Evolutionary conservation across 2,113 vertebrate genomes (phyloP).

Genomic region (Phocoena sinus): DNA sequence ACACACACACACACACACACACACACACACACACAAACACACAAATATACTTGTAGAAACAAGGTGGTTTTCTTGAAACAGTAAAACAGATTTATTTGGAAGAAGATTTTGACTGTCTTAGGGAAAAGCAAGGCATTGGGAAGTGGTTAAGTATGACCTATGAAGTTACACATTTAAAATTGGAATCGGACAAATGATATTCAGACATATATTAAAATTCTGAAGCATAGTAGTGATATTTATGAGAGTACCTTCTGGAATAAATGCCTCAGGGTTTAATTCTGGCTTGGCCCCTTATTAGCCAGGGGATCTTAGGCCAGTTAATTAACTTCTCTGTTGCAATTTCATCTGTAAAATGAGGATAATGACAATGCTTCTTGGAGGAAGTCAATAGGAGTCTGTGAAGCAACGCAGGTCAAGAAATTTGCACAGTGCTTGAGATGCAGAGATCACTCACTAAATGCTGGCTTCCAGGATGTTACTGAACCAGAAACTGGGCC

Average conservation of each 20-base stretch:
- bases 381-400: not conserved
- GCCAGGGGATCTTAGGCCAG: not conserved
- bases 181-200: not conserved
- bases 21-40: not conserved
- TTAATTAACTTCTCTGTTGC: slow-evolving; percentile 20
- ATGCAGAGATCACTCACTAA: not conserved
- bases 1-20: not conserved
- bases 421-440: not conserved
- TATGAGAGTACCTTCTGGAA: not conserved
- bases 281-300: not conserved
- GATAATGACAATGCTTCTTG: not conserved
- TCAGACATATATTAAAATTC: not conserved
- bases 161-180: not conserved
- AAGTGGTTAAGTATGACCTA: not conserved
- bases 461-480: not conserved
- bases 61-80: not conserved
- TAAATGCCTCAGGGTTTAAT: not conserved
- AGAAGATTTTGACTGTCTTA: not conserved
- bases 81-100: not conserved
- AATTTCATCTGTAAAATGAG: not conserved
- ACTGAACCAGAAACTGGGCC: no score
- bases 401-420: not conserved
- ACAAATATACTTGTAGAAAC: not conserved
- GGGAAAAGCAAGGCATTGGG: not conserved
- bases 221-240: not conserved